phyloP scores from a whole-genome alignment of 2,888 invertebrate genomes.

The Nomada fucata region DNA sequence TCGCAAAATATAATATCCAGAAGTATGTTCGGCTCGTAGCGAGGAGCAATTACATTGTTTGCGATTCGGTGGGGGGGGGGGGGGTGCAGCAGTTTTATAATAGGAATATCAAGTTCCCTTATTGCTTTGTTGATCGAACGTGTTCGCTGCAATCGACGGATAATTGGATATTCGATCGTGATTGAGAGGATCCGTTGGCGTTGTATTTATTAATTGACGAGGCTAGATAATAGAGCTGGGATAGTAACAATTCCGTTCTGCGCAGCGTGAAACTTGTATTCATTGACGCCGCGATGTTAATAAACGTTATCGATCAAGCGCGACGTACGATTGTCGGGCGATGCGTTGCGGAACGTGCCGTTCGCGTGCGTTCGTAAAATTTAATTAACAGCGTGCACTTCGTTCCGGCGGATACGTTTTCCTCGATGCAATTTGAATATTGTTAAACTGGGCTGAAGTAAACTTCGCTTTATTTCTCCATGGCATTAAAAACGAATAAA shows the following conservation, averaged over 20 bases:
- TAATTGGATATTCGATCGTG: not conserved
- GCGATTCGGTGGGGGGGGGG: no score
- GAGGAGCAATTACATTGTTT: not conserved
- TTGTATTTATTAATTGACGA: not conserved
- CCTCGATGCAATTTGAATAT: no score
- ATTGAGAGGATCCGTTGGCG: not conserved
- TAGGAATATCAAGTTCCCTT: not conserved
- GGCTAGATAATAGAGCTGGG: no score
- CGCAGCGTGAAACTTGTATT: no score
- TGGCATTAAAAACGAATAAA: no score
- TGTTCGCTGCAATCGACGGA: not conserved
- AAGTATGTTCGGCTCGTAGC: not conserved
- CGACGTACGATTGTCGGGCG: not conserved
- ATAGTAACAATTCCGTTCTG: no score
- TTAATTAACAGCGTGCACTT: no score
- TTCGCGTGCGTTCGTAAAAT: not conserved
- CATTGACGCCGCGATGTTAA: not conserved
- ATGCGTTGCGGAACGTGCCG: not conserved
- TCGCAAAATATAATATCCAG: conserved; percentile 3
- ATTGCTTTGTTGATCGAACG: not conserved
- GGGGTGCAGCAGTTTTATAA: no score
- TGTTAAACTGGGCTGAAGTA: no score
- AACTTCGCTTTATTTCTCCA: no score
- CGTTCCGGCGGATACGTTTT: no score
- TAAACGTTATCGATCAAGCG: not conserved